Evolutionary conservation across 1,140 invertebrate genomes (phyloP), one percentile per base, ranked within the genome.

Genomic region (Dryas iulia): DNA sequence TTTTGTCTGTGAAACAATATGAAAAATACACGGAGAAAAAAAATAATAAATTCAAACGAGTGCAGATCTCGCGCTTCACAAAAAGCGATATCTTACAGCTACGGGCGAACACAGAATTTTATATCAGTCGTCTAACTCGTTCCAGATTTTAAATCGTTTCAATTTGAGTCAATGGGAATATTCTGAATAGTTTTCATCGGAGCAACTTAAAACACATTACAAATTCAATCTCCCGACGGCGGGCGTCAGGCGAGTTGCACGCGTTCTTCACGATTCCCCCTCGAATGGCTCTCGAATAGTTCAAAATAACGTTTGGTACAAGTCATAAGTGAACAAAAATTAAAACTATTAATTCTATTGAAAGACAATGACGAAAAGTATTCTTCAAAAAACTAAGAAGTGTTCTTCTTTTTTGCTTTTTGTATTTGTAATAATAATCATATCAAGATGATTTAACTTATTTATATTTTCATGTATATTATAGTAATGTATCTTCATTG

Each of bases 161-260:
- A 62, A 66, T 69, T 59, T 66, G 59, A 73, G 62, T 71, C 56
- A 69, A 65, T 68, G 57, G 52, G 62, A 54, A 64, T 66, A 63
- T 64, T 65, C 54, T 35, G 71, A 71, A 76, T 72, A 68, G 71
- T 77, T 74, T 74, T 74, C 39, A 77, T 74, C 59, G 71, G 56
- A 64, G 69, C 60, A 72, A 69, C 66, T 72, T 74, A 74, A 77
- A 77, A 72, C 66, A 72, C 75, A 74, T 77, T 74, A 74, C 70
- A 69, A 72, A 74, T 72, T 74, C 72, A 74, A 77, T 74, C 66
- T 72, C 14, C 47, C 39, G 54, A n/a, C 39, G 39, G 39, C 39
- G 39, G 39, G 39, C 39, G 61, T 62, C 53, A 58, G 62, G 28
- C 54, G 33, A 66, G 56, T 35, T 60, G 66, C 58, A 53, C 68